phyloP scores from a whole-genome alignment of 1,140 invertebrate species.

The Papilio polytes region DNA sequence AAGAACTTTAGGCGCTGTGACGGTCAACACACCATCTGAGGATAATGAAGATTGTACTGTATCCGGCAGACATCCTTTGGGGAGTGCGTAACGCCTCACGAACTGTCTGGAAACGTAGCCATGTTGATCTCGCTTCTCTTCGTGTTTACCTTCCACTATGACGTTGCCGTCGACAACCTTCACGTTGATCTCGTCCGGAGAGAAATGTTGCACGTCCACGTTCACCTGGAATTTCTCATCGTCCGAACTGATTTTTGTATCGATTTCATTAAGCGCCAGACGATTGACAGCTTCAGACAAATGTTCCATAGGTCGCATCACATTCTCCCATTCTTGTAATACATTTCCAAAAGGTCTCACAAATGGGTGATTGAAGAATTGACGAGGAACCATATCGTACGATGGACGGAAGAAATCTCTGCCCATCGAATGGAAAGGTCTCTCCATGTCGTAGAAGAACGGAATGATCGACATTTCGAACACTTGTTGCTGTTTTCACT shows the following conservation, averaged over 20 bases:
- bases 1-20: constrained; percentile 85
- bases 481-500: constrained; percentile 35
- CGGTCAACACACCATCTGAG: constrained; percentile 89
- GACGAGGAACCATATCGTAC: constrained; percentile 52
- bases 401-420: constrained; percentile 57
- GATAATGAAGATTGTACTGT: constrained; percentile 88
- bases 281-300: constrained; percentile 59
- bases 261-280: constrained; percentile 53
- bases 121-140: constrained; percentile 90
- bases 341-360: constrained; percentile 53
- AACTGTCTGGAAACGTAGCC: constrained; percentile 91
- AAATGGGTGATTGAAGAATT: constrained; percentile 51
- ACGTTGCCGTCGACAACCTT: constrained; percentile 89
- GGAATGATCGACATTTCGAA: constrained; percentile 69
- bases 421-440: constrained; percentile 57
- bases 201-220: constrained; percentile 94
- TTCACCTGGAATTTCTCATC: constrained; percentile 86
- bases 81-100: constrained; percentile 87
- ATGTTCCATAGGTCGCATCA: constrained; percentile 64
- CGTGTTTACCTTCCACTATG: constrained; percentile 89
- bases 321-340: constrained; percentile 53
- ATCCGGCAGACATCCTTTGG: constrained; percentile 88
- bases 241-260: constrained; percentile 57
- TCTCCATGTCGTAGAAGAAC: constrained; percentile 61
- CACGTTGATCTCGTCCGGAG: constrained; percentile 92